Evolutionary conservation across 2,113 vertebrate species (phyloP), one percentile per base, ranked within the genome.

Genomic region (Callipepla squamata): DNA sequence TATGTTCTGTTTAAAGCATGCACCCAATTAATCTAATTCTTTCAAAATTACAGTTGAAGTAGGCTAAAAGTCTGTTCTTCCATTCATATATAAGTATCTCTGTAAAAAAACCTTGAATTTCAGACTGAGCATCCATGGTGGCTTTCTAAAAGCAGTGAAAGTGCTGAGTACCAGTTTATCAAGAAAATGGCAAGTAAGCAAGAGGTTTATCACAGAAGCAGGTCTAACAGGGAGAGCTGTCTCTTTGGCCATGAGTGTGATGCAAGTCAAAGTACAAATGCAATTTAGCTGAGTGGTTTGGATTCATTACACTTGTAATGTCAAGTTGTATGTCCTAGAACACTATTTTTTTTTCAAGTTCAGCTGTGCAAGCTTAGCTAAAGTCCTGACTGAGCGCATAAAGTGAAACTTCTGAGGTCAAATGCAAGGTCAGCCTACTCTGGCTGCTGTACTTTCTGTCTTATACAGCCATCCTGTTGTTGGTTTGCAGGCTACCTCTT

Each of bases 41-140:
- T 87, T 85, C 50, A 85, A 92, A 94, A 91, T 85, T 87, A 36
- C 50, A 74, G 45, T 22, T 90, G 50, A 93, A 80, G 45, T 82
- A 87, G 22, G 42, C 28, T 82, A 63, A 55, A 87, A 91, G 36
- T 80, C 58, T 80, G n/a, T 80, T 55, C 70, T 81, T 53, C 42
- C 32, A 32, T 61, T 75, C 26, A 51, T 18, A 34, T 21, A 9
- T 25, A 76, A 16, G 16, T 72, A 62, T 32, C 13, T 81, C 18
- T 47, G n/a, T 47, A 85, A 17, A 23, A 80, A 34, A 21, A 22
- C 0, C 1, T 26, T 53, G 44, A 62, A 58, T 82, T 95, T 79
- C 14, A 65, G 7, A 26, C 17, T 82, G 45, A 87, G 58, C 61
- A 82, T 21, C 13, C 18, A 25, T 9, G 6, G 11, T 20, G 32